Percentiles rank a stretch among this genome's conserved stretches.
Evolutionary conservation across 1,140 invertebrate species (phyloP).

Genomic region (Papilio machaon): DNA sequence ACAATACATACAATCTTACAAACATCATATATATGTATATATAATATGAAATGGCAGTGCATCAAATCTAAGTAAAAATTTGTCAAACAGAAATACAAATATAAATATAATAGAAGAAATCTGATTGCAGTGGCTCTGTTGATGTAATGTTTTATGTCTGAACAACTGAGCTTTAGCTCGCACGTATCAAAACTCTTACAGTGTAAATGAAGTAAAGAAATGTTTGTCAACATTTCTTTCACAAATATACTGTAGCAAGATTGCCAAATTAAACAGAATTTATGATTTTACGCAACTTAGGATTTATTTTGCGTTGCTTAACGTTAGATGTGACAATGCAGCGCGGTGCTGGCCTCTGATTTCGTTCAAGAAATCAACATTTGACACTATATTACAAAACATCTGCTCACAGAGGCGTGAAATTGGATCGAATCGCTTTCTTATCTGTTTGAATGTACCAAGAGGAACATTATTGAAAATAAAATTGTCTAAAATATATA

Average conservation of each 20-base stretch:
- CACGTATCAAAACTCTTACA: neutral
- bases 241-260: neutral
- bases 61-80: conserved; percentile 30
- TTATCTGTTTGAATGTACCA: neutral
- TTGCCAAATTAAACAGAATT: neutral
- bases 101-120: neutral
- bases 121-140: neutral
- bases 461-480: no score
- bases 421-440: conserved; percentile 15
- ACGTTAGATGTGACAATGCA: neutral
- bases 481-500: no score
- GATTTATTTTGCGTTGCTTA: neutral
- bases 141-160: neutral
- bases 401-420: conserved; percentile 2
- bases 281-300: neutral
- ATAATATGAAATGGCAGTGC: conserved; percentile 60
- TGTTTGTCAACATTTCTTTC: neutral
- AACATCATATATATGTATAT: neutral
- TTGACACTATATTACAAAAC: conserved; percentile 2
- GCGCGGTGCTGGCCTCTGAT: neutral
- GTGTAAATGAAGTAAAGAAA: neutral
- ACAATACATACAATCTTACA: neutral
- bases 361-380: neutral
- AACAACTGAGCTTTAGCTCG: neutral
- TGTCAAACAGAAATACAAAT: neutral